Percentiles rank a stretch among this genome's conserved stretches.
Evolutionary conservation across 1,140 invertebrate genomes (phyloP).

Genomic region (Thaumatotibia leucotreta): DNA sequence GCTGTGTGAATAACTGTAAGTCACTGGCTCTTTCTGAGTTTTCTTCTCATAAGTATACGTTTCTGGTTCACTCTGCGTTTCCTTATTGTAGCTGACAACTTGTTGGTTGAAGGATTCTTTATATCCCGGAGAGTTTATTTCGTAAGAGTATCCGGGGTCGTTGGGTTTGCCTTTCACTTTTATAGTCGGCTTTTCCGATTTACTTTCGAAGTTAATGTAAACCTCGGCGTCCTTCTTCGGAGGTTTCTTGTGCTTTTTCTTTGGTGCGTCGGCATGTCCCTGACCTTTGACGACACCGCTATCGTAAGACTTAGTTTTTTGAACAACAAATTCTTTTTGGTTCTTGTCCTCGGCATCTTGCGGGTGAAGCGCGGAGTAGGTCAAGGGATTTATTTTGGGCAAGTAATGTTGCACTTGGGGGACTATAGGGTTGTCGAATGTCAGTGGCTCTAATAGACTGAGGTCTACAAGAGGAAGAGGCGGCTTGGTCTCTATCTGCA

Average conservation of each 20-base stretch:
- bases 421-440: constrained; percentile 63
- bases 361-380: constrained; percentile 45
- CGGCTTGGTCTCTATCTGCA: constrained; percentile 52
- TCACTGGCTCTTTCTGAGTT: constrained; percentile 37
- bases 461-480: constrained; percentile 55
- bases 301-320: constrained; percentile 51
- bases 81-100: constrained; percentile 56
- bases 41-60: constrained; percentile 50
- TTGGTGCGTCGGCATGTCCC: constrained; percentile 31
- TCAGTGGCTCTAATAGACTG: constrained; percentile 59
- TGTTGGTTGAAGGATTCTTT: constrained; percentile 59
- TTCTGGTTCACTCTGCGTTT: constrained; percentile 50
- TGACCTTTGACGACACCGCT: constrained; percentile 34
- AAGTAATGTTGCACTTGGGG: constrained; percentile 68
- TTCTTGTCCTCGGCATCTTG: constrained; percentile 36
- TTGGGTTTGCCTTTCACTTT: constrained; percentile 34
- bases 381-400: constrained; percentile 55
- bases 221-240: constrained; percentile 22
- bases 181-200: constrained; percentile 27
- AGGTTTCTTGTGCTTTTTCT: constrained; percentile 46
- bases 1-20: constrained; percentile 37
- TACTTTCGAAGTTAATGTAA: constrained; percentile 25
- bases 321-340: constrained; percentile 42
- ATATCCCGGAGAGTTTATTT: constrained; percentile 58
- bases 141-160: constrained; percentile 50